These are phyloP conservation scores for Brachionichthys hirsutus DNA, from an alignment of 2,113 vertebrate genomes.

Conservation along the genomic window DNA sequence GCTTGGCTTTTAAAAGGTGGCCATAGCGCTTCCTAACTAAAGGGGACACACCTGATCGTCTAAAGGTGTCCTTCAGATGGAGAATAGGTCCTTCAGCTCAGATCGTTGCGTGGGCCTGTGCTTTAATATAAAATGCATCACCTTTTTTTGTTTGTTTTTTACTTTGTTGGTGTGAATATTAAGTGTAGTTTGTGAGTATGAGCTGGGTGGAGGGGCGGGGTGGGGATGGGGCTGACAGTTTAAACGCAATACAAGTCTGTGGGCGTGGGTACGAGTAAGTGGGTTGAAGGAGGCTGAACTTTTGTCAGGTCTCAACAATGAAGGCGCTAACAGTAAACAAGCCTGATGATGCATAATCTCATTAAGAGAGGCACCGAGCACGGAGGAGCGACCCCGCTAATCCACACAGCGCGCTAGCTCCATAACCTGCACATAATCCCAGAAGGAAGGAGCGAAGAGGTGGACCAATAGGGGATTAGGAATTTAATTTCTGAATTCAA, in stretches of 20 bases:
- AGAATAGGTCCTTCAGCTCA: neutral
- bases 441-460: slow-evolving; percentile 69
- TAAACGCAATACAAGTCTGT: slow-evolving; percentile 63
- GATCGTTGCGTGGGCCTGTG: neutral
- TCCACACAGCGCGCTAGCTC: slow-evolving; percentile 75
- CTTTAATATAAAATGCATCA: neutral
- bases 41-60: slow-evolving; percentile 40
- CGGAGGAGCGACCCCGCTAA: slow-evolving; percentile 84
- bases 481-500: slow-evolving; percentile 82
- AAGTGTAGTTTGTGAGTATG: slow-evolving; percentile 40
- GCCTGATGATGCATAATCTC: slow-evolving; percentile 92
- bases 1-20: slow-evolving; percentile 55
- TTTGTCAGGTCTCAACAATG: slow-evolving; percentile 75
- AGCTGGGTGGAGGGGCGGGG: neutral
- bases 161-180: slow-evolving; percentile 23
- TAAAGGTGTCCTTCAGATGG: slow-evolving; percentile 16
- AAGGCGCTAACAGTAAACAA: slow-evolving; percentile 86
- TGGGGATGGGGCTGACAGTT: slow-evolving; percentile 38
- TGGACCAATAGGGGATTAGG: slow-evolving; percentile 73
- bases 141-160: slow-evolving; percentile 10
- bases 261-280: slow-evolving; percentile 63
- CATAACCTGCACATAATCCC: slow-evolving; percentile 89
- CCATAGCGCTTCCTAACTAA: slow-evolving; percentile 34
- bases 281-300: slow-evolving; percentile 73
- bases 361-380: slow-evolving; percentile 86